Base-by-base conservation (phyloP, 2,888 invertebrate species). In the Netelia inedita region DNA sequence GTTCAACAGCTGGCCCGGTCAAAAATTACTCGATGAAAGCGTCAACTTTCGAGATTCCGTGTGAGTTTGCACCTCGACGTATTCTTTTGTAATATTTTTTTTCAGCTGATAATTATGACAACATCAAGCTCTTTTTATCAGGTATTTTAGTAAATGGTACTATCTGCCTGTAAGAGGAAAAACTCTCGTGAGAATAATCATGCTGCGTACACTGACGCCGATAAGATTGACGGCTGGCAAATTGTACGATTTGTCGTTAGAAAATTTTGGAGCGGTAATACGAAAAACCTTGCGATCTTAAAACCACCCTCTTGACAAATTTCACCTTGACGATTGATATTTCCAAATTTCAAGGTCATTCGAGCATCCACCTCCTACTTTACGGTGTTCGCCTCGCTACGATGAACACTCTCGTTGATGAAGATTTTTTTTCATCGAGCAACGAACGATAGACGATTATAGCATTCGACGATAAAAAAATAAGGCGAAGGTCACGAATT, bases 1-100 rank as follows among this genome's bases (percentile, higher is more conserved):
- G 1, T 78, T 71, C 78, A 78, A 71, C 53, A 78, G 78, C 50
- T 78, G 61, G 78, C 69, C 78, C 0, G 69, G 78, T 9, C 69
- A 78, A 72, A 55, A 66, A 19, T 57, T 79, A 16, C 53, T 79
- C 28, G 43, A 79, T 28, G n/a, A 72, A 43, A 68, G 68, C 50
- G 10, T 11, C 11, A 74, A 19, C 2, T 59, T 80, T 35, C 23
- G 66, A 1, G 61, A 74, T 11, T 74, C 73, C 0, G 23, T 80
- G 73, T 80, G 57, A 80, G 80, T 73, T 53, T 23, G 1, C 41
- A 10, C 19, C 28, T n/a, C 9, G 46, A 21, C 35, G 6, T 35
- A 35, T 35, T 35, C 28, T 35, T 35, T 35, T 35, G 5, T 19
- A 0, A 57, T 21, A 21, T 57, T 55, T 55, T 55, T 57, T 57